Evolutionary conservation across 1,140 invertebrate species (phyloP), one percentile per base, ranked within the genome.

Genomic region (Andrena cerasifolii): DNA sequence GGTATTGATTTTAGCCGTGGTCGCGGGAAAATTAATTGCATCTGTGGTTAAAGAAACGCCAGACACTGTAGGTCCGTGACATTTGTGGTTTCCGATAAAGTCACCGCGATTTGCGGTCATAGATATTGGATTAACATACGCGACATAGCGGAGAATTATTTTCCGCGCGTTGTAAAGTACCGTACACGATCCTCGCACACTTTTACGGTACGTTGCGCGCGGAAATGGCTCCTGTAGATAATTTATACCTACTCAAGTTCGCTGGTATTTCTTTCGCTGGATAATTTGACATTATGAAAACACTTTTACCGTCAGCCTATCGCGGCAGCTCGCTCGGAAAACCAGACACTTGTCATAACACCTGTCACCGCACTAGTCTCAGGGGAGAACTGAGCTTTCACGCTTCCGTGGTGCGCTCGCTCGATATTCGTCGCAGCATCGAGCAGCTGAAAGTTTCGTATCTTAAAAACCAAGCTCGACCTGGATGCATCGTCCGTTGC

Each of bases 211-310:
- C 36, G 5, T 71, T 31, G 18, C n/a, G 8, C 26, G 14, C 3
- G 26, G 33, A 28, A 26, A 36, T 49, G 36, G 26, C 21, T 71
- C 12, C 16, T 10, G 21, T 18, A 31, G 8, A 28, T 28, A 12
- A 65, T 71, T 83, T 65, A 21, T 47, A 47, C n/a, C 18, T 24
- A 36, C 26, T 28, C n/a, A n/a, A n/a, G 43, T 61, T 75, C 31
- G 66, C 40, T 40, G 16, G 63, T 47, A 14, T 45, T 36, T 47
- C n/a, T 36, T 21, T 24, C 59, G 21, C 3, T 54, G 74, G 18
- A 66, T 43, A 81, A 18, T 31, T 54, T 51, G 36, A 24, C 70
- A 68, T 31, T 24, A 36, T 36, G 54, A n/a, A 78, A 56, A 36
- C 31, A 31, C 68, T 36, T 53, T 61, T 16, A 71, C 59, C 33